Conservation (phyloP, 2,113 vertebrate species). For the Pandion haliaetus region DNA sequence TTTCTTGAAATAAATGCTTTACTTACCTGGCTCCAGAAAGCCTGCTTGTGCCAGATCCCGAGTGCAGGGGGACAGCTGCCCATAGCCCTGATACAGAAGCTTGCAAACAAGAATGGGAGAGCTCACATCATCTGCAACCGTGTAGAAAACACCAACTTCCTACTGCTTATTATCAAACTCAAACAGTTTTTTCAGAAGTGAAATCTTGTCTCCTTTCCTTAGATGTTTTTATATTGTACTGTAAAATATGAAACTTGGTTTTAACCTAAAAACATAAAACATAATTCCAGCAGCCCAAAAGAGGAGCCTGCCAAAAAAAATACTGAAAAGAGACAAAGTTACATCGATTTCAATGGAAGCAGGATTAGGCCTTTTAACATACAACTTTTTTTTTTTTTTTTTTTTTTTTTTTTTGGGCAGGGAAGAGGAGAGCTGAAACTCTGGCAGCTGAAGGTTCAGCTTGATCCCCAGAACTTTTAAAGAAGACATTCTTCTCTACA, state of each 20-base stretch:
- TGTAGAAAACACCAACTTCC: background rate
- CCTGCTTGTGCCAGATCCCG: background rate
- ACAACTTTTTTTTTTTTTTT: too few relatives aligned
- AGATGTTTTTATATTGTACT: background rate
- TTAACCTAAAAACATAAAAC: background rate
- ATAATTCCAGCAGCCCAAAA: background rate
- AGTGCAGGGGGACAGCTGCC: background rate
- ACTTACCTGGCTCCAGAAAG: background rate
- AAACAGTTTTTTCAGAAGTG: background rate
- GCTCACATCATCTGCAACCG: background rate
- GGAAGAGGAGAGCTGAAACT: background rate
- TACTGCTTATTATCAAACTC: background rate
- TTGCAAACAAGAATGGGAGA: background rate
- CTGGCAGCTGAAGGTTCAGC: constrained; percentile 43
- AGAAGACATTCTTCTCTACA: constrained; percentile 58
- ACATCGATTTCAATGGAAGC: background rate
- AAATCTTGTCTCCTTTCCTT: background rate
- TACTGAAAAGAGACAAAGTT: background rate
- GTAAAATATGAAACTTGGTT: background rate
- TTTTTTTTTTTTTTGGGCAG: background rate
- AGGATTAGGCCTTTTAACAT: constrained; percentile 3
- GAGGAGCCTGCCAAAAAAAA: background rate
- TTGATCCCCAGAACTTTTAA: constrained; percentile 62
- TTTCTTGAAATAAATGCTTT: background rate
- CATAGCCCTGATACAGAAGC: background rate